phyloP scores from a whole-genome alignment of 2,888 invertebrate genomes.

The Trissolcus japonicus region DNA sequence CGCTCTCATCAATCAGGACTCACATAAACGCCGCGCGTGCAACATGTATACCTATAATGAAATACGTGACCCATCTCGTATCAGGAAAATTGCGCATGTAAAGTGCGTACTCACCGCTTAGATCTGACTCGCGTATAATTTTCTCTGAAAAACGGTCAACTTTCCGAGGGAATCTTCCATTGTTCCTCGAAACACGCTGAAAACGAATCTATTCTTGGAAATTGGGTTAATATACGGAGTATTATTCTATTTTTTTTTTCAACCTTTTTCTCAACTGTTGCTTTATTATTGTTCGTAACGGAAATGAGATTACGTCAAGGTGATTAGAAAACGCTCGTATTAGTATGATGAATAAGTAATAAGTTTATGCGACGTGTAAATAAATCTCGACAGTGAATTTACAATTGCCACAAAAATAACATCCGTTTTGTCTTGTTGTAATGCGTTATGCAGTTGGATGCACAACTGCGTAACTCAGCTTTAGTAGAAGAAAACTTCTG shows the following conservation, averaged over 20 bases:
- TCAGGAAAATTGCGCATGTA: constrained; percentile 63
- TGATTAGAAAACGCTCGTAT: constrained; percentile 18
- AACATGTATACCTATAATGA: constrained; percentile 62
- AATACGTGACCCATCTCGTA: constrained; percentile 71
- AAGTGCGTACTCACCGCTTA: constrained; percentile 32
- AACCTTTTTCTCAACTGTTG: neutral
- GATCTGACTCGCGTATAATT: constrained; percentile 5
- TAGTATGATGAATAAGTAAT: constrained; percentile 43
- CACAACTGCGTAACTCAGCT: no score
- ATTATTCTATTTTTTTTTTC: neutral
- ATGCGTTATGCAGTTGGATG: neutral
- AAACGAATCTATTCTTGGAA: no score
- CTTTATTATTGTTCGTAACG: constrained; percentile 8
- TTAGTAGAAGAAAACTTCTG: no score
- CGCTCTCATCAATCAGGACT: constrained; percentile 48
- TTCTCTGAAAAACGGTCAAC: constrained; percentile 25
- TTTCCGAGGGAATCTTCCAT: no score
- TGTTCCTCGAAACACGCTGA: no score
- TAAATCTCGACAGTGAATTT: constrained; percentile 20
- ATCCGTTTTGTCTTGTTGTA: neutral
- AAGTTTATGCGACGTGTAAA: constrained; percentile 36
- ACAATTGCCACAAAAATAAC: constrained; percentile 6
- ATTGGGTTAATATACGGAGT: no score
- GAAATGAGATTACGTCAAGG: constrained; percentile 45
- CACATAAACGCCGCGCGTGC: constrained; percentile 38